Evolutionary conservation across 2,113 vertebrate genomes (phyloP).

Genomic region (Muntiacus muntjak): DNA sequence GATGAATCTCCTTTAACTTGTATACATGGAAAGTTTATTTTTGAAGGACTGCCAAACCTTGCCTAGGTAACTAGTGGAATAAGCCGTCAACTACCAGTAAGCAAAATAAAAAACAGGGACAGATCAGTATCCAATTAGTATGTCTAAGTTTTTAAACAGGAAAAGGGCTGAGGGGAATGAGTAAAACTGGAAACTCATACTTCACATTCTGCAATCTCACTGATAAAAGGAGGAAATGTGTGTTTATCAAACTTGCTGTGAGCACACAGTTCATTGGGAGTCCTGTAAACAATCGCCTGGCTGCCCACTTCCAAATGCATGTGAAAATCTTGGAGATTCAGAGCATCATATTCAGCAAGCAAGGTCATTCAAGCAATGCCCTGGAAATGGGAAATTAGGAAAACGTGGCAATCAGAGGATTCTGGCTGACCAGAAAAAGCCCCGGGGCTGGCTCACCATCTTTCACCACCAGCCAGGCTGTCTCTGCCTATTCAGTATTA

Average conservation of each 20-base stretch:
- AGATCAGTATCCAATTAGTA: slow-evolving; percentile 83
- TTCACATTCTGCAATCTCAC: slow-evolving; percentile 86
- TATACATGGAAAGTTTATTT: slow-evolving; percentile 79
- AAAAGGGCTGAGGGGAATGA: slow-evolving; percentile 83
- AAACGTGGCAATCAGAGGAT: slow-evolving; percentile 88
- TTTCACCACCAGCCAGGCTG: slow-evolving; percentile 82
- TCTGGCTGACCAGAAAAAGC: slow-evolving; percentile 82
- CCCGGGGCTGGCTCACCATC: slow-evolving; percentile 84
- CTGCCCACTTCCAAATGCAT: slow-evolving; percentile 83
- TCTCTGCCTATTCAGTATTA: slow-evolving; percentile 81
- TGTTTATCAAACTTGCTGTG: slow-evolving; percentile 90
- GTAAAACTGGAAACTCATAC: slow-evolving; percentile 84
- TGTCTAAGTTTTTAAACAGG: slow-evolving; percentile 85
- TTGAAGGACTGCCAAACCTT: slow-evolving; percentile 77
- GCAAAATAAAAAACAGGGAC: slow-evolving; percentile 78
- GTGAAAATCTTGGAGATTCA: slow-evolving; percentile 85
- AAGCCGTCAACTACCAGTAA: slow-evolving; percentile 73
- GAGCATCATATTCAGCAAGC: slow-evolving; percentile 85
- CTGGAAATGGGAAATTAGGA: slow-evolving; percentile 92
- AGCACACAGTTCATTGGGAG: slow-evolving; percentile 86
- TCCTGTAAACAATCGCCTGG: slow-evolving; percentile 86
- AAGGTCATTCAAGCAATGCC: slow-evolving; percentile 86
- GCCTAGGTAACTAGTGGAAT: slow-evolving; percentile 77
- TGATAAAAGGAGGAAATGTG: slow-evolving; percentile 91
- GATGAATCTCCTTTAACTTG: slow-evolving; percentile 75